Evolutionary conservation across 2,888 invertebrate genomes (phyloP).

Genomic region (Drosophila neutralis): DNA sequence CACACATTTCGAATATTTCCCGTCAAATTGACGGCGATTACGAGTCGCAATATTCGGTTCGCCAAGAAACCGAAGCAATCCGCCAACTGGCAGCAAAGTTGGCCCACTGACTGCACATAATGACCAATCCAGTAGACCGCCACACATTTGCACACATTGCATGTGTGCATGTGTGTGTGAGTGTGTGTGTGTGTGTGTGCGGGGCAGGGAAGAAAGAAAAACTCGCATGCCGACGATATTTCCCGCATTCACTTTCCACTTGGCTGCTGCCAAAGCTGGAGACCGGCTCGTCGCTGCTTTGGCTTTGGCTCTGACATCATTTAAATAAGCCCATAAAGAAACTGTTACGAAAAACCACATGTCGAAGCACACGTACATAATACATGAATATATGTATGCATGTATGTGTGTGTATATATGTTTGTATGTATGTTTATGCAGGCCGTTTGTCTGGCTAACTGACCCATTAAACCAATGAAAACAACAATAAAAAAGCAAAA

Average conservation of each 20-base stretch:
- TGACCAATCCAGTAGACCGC: constrained; percentile 49
- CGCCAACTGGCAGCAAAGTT: constrained; percentile 57
- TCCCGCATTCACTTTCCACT: constrained; percentile 82
- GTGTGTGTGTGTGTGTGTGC: constrained; percentile 1
- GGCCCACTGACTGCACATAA: constrained; percentile 76
- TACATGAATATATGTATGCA: neutral
- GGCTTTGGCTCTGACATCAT: constrained; percentile 64
- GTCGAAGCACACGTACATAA: constrained; percentile 11
- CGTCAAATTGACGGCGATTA: constrained; percentile 72
- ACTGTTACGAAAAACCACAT: constrained; percentile 58
- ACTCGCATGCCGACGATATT: constrained; percentile 71
- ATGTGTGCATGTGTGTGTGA: constrained; percentile 1
- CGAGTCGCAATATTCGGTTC: constrained; percentile 63
- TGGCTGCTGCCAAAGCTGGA: constrained; percentile 60
- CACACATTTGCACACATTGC: constrained; percentile 24
- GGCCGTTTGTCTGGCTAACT: constrained; percentile 40
- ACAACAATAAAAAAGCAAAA: constrained; percentile 14
- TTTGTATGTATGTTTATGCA: constrained; percentile 13
- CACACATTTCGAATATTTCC: constrained; percentile 61
- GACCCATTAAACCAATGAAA: constrained; percentile 55
- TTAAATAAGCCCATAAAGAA: constrained; percentile 66
- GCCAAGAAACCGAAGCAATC: constrained; percentile 36
- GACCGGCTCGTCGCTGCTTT: constrained; percentile 23
- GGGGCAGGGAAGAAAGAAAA: constrained; percentile 58
- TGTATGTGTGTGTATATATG: neutral